A percentile compares a stretch with the other conserved stretches of the same genome.
Conservation (phyloP, 2,888 invertebrate species). For the Octonoba sinensis region DNA sequence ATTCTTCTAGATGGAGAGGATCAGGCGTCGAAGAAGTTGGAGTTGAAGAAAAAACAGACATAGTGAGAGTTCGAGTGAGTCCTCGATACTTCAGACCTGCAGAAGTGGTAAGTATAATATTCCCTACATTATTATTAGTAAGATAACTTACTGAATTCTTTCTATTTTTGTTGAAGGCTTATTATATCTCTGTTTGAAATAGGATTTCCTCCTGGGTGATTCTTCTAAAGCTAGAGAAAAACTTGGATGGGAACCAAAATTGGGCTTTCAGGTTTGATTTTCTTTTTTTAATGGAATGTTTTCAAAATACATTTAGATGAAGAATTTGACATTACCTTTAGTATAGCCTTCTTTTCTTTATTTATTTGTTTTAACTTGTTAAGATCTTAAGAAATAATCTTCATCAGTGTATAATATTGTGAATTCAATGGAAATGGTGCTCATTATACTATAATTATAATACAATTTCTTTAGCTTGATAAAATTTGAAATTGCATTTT, state of each 20-base stretch:
- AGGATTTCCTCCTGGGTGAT: slow-evolving; percentile 94
- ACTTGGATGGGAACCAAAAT: slow-evolving; percentile 89
- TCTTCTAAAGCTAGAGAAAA: slow-evolving; percentile 88
- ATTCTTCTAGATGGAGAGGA: slow-evolving; percentile 83
- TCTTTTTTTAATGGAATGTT: no score
- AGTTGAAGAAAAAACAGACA: slow-evolving; percentile 79
- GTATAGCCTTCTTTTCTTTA: no score
- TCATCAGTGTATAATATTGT: no score
- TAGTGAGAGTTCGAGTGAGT: slow-evolving; percentile 88
- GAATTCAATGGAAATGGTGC: no score
- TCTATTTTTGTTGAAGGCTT: neutral
- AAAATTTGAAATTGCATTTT: no score
- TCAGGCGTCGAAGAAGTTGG: slow-evolving; percentile 86
- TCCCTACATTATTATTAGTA: neutral
- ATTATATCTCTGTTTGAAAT: neutral
- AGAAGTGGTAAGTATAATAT: slow-evolving; percentile 84
- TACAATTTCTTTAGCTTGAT: no score
- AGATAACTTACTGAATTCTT: neutral
- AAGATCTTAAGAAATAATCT: no score
- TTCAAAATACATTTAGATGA: no score
- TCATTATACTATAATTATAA: no score
- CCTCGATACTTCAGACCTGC: slow-evolving; percentile 96
- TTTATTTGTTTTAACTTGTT: no score
- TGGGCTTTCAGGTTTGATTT: slow-evolving; percentile 77
- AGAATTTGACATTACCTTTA: no score